These are phyloP conservation scores for Eupithecia dodoneata DNA, from an alignment of 2,888 invertebrate genomes.

Conservation along the genomic window DNA sequence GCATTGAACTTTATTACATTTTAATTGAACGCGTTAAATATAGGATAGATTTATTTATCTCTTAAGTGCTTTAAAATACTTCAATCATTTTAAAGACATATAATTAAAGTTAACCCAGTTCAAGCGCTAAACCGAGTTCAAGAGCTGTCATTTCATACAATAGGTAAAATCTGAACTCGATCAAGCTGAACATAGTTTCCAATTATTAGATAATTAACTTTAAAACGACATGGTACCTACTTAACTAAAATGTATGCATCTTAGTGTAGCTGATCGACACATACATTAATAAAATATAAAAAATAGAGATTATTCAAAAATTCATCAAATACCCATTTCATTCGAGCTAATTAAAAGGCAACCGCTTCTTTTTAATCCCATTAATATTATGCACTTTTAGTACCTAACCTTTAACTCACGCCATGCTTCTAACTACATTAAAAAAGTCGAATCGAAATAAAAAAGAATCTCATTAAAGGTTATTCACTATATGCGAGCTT, in stretches of 20 bases:
- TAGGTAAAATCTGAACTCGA: too few species aligned
- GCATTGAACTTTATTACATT: too few species aligned
- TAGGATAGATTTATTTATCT: too few species aligned
- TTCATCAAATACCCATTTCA: neutral
- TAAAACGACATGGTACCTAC: neutral
- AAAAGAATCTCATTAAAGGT: neutral
- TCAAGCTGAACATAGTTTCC: too few species aligned
- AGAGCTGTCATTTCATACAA: too few species aligned
- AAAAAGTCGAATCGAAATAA: neutral
- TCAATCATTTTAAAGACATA: too few species aligned
- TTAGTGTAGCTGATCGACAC: neutral
- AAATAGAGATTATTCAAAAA: neutral
- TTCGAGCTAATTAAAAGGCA: neutral
- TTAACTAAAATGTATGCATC: neutral
- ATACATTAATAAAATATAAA: neutral
- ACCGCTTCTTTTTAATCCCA: neutral
- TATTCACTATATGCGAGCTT: neutral
- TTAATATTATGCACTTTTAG: neutral
- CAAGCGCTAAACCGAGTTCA: too few species aligned
- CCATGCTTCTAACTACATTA: neutral
- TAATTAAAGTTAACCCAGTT: too few species aligned
- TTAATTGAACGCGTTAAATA: too few species aligned
- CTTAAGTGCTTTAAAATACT: too few species aligned
- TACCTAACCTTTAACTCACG: neutral
- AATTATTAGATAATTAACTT: too few species aligned